A percentile compares a stretch with the other conserved stretches of the same genome.
phyloP scores from a whole-genome alignment of 92 coral and sea anemone species.

The Nematostella vectensis region DNA sequence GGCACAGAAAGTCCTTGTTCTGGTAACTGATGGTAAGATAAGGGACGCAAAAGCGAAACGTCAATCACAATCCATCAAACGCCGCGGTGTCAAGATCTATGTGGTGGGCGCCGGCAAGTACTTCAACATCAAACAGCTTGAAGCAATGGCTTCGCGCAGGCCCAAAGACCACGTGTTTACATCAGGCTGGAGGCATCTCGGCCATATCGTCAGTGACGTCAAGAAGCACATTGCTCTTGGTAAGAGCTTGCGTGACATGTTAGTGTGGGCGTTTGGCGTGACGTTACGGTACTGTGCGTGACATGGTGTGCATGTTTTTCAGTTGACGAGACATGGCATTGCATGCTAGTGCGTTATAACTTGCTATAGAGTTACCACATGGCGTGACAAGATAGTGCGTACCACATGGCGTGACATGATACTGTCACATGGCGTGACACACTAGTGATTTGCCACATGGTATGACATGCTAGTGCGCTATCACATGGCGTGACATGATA shows the following conservation, averaged over 20 bases:
- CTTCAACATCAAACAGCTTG: conserved; percentile 54
- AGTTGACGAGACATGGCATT: too few species aligned
- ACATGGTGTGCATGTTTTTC: too few species aligned
- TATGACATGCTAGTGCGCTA: too few species aligned
- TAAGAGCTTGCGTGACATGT: conserved; percentile 24
- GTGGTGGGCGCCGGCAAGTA: conserved; percentile 71
- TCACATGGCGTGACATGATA: too few species aligned
- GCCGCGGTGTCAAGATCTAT: conserved; percentile 34
- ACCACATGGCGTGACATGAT: too few species aligned
- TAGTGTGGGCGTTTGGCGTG: too few species aligned
- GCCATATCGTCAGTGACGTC: conserved; percentile 52
- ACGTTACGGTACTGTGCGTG: too few species aligned
- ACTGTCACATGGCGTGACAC: too few species aligned
- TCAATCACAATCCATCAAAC: conserved; percentile 23
- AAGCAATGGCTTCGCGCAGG: conserved; percentile 50
- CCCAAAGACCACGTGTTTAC: conserved; percentile 65
- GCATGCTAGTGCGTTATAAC: too few species aligned
- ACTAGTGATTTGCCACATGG: too few species aligned
- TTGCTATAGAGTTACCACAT: too few species aligned
- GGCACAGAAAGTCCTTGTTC: conserved; percentile 48
- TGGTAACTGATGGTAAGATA: conserved; percentile 70
- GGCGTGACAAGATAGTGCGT: too few species aligned
- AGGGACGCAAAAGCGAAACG: conserved; percentile 43
- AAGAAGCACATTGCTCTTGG: conserved; percentile 64
- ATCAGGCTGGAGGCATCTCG: conserved; percentile 70